phyloP scores from a whole-genome alignment of 1,140 invertebrate species.

The Drosophila dunni region DNA sequence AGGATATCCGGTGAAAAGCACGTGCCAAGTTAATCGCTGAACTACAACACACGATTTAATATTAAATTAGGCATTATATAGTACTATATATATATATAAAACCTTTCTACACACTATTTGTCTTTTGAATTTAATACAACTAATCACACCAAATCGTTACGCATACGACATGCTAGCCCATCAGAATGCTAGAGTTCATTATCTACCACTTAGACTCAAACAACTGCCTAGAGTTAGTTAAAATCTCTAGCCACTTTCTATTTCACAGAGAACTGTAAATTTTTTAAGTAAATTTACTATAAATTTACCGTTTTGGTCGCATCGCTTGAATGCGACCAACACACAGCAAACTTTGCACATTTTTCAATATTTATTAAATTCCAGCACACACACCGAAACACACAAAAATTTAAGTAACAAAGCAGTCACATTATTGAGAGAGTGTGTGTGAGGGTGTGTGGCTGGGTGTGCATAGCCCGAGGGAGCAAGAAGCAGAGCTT shows the following conservation, averaged over 20 bases:
- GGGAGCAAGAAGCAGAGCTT: constrained; percentile 42
- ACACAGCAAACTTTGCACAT: constrained; percentile 24
- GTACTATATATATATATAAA: not conserved
- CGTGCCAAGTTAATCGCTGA: no score
- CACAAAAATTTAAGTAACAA: constrained; percentile 8
- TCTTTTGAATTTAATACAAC: not conserved
- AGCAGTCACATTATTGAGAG: not conserved
- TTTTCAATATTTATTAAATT: constrained; percentile 61
- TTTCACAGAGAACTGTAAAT: constrained; percentile 14
- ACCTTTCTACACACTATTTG: no score
- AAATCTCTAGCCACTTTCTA: constrained; percentile 4
- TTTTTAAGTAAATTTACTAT: constrained; percentile 10
- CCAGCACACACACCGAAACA: constrained; percentile 1
- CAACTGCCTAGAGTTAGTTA: constrained; percentile 7
- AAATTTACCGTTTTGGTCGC: constrained; percentile 11
- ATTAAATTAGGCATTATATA: not conserved
- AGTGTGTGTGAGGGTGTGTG: constrained; percentile 3
- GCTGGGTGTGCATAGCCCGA: constrained; percentile 14
- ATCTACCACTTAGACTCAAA: not conserved
- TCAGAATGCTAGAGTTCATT: not conserved
- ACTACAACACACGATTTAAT: no score
- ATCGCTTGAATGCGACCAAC: constrained; percentile 12
- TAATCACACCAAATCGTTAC: not conserved
- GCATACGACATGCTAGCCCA: constrained; percentile 1
- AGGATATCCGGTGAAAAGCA: no score